Base-by-base conservation (phyloP, 2,797 vertebrate genomes). In the Urosaurus nigricauda region DNA sequence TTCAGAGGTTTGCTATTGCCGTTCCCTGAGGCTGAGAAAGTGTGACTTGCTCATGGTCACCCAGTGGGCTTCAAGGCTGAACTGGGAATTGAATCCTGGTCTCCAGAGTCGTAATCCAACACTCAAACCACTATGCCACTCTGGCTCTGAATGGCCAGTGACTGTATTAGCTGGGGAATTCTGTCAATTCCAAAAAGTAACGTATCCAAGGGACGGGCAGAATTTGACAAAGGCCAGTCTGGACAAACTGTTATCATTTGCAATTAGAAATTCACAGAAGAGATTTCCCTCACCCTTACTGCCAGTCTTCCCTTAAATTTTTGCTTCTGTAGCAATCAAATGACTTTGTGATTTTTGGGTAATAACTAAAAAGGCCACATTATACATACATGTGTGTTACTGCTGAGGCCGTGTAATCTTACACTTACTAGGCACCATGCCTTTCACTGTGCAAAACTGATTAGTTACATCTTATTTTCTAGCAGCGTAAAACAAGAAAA, bases 391-490 rank as follows among this genome's bases (percentile, higher is more conserved):
- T 70, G 89, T 91, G 84, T 87, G 89, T 86, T 90, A 83, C 84
- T 0, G 0, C 17, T 81, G 93, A 93, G 93, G 85, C n/a, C 0
- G 88, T 87, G 88, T 91, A 92, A 83, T 84, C 86, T 29, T 86
- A 87, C 73, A 37, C 37, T 79, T 89, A 71, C 51, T 87, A 60
- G 35, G 68, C 58, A 92, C 70, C 80, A 87, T 85, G 88, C 6
- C 86, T 81, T 74, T 86, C 73, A 14, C 84, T 89, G 58, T 56
- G 32, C 91, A 95, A 93, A 95, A 94, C 87, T 89, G 93, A 92
- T 95, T 95, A 91, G 83, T 40, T 86, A 94, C 92, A 90, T 73
- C 47, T 53, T 74, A 90, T 56, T 87, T 74, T 47, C 35, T 93
- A 85, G 58, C 88, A 92, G 92, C 91, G 91, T 93, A 85, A 91